Percentiles rank a stretch among this genome's conserved stretches.
Evolutionary conservation across 2,113 vertebrate genomes (phyloP).

Genomic region (Ginglymostoma cirratum): DNA sequence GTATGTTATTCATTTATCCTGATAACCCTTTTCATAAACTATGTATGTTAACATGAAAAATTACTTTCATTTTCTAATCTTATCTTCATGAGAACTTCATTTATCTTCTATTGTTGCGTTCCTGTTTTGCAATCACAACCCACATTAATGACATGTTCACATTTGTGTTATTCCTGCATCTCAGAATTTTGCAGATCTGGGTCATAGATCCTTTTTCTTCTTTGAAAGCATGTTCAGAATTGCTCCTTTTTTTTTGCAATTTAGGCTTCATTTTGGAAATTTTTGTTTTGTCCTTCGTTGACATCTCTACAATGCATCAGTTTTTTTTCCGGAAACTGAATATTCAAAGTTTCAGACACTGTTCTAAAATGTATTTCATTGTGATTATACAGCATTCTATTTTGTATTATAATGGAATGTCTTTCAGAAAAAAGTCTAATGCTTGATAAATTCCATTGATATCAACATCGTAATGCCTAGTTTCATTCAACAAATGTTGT

Average conservation of each 20-base stretch:
- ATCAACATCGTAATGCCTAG: neutral
- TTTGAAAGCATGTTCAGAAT: neutral
- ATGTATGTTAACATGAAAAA: neutral
- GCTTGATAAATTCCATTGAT: neutral
- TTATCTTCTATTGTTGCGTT: neutral
- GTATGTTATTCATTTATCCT: neutral
- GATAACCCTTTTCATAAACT: neutral
- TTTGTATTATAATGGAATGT: neutral
- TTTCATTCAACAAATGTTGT: neutral
- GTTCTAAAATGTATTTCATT: neutral
- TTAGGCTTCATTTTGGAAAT: neutral
- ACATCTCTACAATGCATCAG: neutral
- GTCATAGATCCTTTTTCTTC: neutral
- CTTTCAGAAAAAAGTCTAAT: neutral
- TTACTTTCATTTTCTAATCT: neutral
- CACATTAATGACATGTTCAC: neutral
- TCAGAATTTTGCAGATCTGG: neutral
- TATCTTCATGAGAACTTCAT: neutral
- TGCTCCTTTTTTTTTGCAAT: neutral
- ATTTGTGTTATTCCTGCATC: neutral
- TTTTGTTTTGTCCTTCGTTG: neutral
- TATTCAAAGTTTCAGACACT: neutral
- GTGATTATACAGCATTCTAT: neutral
- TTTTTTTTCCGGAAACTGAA: neutral
- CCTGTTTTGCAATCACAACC: neutral